Percentiles rank a stretch among this genome's conserved stretches.
phyloP scores from a whole-genome alignment of 2,888 invertebrate species.

The Cosmia pyralina region DNA sequence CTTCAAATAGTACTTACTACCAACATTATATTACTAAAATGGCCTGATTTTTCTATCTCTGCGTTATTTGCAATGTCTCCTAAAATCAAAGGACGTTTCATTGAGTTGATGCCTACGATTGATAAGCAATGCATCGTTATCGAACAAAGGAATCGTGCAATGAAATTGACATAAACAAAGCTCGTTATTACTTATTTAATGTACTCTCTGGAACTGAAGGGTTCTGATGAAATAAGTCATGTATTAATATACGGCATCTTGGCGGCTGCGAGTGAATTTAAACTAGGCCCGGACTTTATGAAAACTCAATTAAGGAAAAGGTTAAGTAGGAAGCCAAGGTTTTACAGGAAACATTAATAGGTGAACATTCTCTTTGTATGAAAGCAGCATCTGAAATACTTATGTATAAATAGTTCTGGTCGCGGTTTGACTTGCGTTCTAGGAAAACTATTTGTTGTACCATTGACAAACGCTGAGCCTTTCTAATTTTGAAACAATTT shows the following conservation, averaged over 20 bases:
- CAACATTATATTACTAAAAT: not conserved
- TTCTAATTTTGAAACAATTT: no score
- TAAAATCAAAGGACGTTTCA: constrained; percentile 7
- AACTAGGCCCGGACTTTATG: constrained; percentile 52
- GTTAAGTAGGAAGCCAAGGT: constrained; percentile 48
- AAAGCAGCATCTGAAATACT: not conserved
- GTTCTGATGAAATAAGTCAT: constrained; percentile 45
- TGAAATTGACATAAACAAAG: constrained; percentile 18
- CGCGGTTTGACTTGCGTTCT: not conserved
- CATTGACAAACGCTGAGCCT: no score
- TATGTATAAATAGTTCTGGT: not conserved
- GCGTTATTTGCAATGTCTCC: constrained; percentile 6
- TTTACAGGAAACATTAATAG: constrained; percentile 44
- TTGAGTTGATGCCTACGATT: no score
- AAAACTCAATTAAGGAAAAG: constrained; percentile 57
- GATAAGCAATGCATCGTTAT: not conserved
- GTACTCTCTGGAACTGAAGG: constrained; percentile 20
- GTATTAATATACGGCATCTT: constrained; percentile 34
- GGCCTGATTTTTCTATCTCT: not conserved
- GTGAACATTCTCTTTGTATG: constrained; percentile 33
- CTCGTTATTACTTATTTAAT: constrained; percentile 37
- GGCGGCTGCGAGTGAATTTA: constrained; percentile 42
- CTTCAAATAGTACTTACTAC: not conserved
- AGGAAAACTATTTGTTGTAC: not conserved
- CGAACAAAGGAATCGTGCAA: constrained; percentile 8